Base-by-base conservation (phyloP, 2,113 vertebrate species). In the Phaethon lepturus region DNA sequence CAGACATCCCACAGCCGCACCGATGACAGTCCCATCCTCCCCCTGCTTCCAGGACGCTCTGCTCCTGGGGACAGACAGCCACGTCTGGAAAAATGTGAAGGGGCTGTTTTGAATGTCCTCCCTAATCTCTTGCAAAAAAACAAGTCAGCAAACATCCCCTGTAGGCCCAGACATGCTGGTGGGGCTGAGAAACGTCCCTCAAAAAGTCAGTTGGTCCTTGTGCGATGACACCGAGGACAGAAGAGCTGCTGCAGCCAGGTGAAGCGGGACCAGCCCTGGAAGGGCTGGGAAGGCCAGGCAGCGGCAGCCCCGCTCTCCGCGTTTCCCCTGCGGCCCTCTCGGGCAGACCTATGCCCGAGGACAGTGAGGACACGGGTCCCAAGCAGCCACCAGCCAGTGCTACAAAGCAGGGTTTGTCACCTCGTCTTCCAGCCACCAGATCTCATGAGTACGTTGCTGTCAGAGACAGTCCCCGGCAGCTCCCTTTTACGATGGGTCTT, bases 391-490 rank as follows among this genome's bases (percentile, higher is more conserved):
- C 31, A 25, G 11, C 38, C 14, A 5, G 17, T 4, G 74, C 13
- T 6, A 31, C n/a, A 23, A 15, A n/a, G 3, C 29, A 29, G 50
- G 24, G 50, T n/a, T 22, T 59, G 64, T 40, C 91, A 52, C 38
- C 45, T 59, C 71, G 13, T 10, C 63, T 58, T 11, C 20, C 69
- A 64, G 74, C 38, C 69, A 11, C 28, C 44, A 22, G 68, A 18
- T 15, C 67, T 31, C 45, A 6, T 0, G 13, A 25, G 58, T 1
- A 8, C 2, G 28, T 6, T n/a, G 52, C 4, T n/a, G 6, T 13
- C 23, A 45, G 59, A 29, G 28, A 20, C 6, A 4, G 53, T 16
- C 17, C 16, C 49, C 8, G 0, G 31, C 49, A 59, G 52, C 12
- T 72, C 40, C 56, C 38, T 4, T 19, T 47, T 24, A 11, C 0